phyloP scores from a whole-genome alignment of 1,140 invertebrate species.

The Trissolcus basalis region DNA sequence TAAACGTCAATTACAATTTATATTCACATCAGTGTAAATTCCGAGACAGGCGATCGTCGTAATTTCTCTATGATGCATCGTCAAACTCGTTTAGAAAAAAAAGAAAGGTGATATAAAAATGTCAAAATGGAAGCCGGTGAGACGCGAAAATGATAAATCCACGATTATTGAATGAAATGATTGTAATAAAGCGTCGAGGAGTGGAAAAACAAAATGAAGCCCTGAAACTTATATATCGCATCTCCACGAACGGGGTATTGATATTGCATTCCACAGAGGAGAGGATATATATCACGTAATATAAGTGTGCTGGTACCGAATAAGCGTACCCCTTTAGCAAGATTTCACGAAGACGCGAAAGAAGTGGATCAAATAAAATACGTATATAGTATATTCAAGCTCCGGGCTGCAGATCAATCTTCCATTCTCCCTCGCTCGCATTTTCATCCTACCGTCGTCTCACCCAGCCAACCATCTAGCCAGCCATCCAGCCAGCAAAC shows the following conservation, averaged over 20 bases:
- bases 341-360: constrained; percentile 58
- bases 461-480: constrained; percentile 59
- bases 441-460: constrained; percentile 61
- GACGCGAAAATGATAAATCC: no score
- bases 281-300: constrained; percentile 27
- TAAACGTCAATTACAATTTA: no score
- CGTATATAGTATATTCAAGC: constrained; percentile 66
- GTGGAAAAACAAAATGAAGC: no score
- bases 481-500: constrained; percentile 64
- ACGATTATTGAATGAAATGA: no score
- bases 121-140: no score
- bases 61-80: no score
- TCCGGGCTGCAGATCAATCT: constrained; percentile 71
- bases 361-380: constrained; percentile 68
- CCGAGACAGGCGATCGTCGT: no score
- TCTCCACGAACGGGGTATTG: constrained; percentile 7
- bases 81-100: no score
- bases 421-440: constrained; percentile 65
- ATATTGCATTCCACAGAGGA: constrained; percentile 26
- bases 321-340: constrained; percentile 60
- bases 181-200: no score
- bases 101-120: no score
- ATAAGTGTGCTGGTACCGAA: constrained; percentile 49
- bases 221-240: no score
- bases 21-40: no score